Evolutionary conservation across 2,113 vertebrate species (phyloP), one percentile per base, ranked within the genome.

Genomic region (Hemichromis elongatus): DNA sequence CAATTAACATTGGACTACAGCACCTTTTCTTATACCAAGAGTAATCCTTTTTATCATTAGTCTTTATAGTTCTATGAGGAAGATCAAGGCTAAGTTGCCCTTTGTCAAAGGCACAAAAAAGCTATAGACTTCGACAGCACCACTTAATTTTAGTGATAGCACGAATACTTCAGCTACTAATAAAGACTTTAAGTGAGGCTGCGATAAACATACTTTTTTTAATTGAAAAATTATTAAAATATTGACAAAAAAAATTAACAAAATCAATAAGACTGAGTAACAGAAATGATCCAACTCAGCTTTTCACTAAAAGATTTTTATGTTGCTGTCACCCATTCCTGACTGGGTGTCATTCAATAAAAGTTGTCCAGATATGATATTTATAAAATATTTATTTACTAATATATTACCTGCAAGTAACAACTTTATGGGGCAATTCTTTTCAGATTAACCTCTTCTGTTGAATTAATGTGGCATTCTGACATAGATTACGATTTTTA

Each of bases 1-100:
- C 95, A 96, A 96, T 96, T 96, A 96, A 92, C 90, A 94, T 91
- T 89, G 79, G 86, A 94, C 92, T 90, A 93, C 94, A 94, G 92
- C 93, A 94, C 93, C 91, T 92, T 93, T 94, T 89, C 94, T 90
- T 84, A 89, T 87, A 94, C 91, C 84, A 87, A 91, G 84, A 90
- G 92, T 92, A 94, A 93, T 95, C 90, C 89, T 94, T 96, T 92
- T 94, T 94, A 93, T 88, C 91, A 93, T 95, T 95, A 93, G 91
- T 86, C 90, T 88, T 84, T 81, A 55, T 50, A 88, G 90, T 90
- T 88, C 83, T 93, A 77, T 83, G 86, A 93, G 86, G 88, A 85
- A 92, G 92, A 94, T 93, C 90, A 94, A 94, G 86, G 85, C 88
- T 90, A 84, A 81, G 88, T 56, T 90, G 88, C 88, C 90, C 89